Conservation (phyloP, 1,140 invertebrate species). For the Geopemphigus sp. region DNA sequence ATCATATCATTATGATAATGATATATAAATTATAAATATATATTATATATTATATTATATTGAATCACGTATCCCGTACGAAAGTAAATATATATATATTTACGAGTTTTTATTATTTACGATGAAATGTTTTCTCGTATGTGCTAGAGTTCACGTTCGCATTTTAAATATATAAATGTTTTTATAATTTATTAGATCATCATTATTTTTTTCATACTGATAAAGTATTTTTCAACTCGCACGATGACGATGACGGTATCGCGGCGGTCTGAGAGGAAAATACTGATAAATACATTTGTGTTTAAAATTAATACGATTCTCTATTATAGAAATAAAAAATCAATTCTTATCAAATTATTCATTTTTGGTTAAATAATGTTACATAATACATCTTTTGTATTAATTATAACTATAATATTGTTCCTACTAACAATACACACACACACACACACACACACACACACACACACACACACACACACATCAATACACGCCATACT, state of each 20-base stretch:
- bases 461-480: background rate
- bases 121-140: background rate
- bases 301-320: background rate
- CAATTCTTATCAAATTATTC: background rate
- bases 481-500: background rate
- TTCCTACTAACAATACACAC: background rate
- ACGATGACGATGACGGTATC: background rate
- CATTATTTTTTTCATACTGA: constrained; percentile 24
- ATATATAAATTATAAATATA: no score
- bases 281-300: background rate
- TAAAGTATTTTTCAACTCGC: constrained; percentile 24
- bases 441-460: background rate
- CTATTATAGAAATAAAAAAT: constrained; percentile 11
- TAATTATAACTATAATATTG: background rate
- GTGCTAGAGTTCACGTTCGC: background rate
- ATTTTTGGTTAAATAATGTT: background rate
- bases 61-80: background rate
- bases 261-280: background rate
- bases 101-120: background rate
- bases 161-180: background rate
- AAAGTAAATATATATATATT: background rate
- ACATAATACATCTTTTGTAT: constrained; percentile 13
- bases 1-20: background rate
- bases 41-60: background rate
- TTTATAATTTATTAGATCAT: constrained; percentile 14